Evolutionary conservation across 2,888 invertebrate genomes (phyloP), one percentile per base, ranked within the genome.

Genomic region (Tupiocoris notatus): DNA sequence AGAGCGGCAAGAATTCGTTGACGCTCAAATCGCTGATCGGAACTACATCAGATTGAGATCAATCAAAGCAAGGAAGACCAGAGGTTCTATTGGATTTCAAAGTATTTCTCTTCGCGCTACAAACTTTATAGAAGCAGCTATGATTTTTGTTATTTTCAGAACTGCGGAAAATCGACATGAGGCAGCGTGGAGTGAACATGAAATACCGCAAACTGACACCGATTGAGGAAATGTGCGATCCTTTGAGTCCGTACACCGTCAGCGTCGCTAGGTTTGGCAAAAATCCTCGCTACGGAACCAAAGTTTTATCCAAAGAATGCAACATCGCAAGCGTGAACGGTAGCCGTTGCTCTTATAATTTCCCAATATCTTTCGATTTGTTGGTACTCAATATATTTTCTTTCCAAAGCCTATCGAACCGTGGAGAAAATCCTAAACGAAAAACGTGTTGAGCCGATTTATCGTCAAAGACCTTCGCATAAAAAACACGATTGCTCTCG

Each of bases 141-240:
- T 6, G 1, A 17, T n/a, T 57, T 57, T 6, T 59, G 59, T 39
- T 39, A 17, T 21, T 66, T 59, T 22, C 70, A 74, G 75, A 66
- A 17, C 61, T 75, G 1, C 66, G 75, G 61, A 75, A 75, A 75
- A 66, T 75, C n/a, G 66, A 75, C 59, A 61, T 61, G 66, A 75
- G 39, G 64, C 59, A 66, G 39, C 17, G 39, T 12, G 75, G 75
- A 21, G 56, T 75, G 22, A 75, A 75, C 21, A 67, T 67, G 67
- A 75, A 75, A 59, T 75, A 75, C 25, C 75, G 61, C 61, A 62
- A 75, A 9, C 12, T 67, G 39, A 67, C 66, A 16, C 59, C 67
- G 7, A 22, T 75, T n/a, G 75, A 75, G 61, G 75, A 75, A 75
- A 61, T 67, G 56, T 75, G 75, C 61, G 75, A 75, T 61, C 59